Evolutionary conservation across 2,797 vertebrate species (phyloP).

Genomic region (Babyrousa celebensis): DNA sequence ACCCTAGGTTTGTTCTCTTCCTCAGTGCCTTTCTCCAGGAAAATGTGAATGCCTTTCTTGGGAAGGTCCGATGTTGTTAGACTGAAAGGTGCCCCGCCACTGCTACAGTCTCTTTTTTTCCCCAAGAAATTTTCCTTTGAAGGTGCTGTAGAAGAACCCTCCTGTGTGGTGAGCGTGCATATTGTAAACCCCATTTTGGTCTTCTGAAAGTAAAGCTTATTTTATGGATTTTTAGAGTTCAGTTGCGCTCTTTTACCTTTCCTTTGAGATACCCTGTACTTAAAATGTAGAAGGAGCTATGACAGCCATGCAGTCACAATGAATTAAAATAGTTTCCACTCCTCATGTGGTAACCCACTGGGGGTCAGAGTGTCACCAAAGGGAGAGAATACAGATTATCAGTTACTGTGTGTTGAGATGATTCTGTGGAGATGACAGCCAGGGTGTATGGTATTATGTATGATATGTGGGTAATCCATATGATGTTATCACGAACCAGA

Average conservation of each 20-base stretch:
- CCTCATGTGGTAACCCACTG: neutral
- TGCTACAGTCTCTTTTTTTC: neutral
- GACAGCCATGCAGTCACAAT: neutral
- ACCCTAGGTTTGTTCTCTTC: neutral
- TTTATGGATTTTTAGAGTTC: constrained; percentile 7
- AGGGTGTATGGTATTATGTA: neutral
- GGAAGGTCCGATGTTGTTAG: neutral
- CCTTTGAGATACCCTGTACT: neutral
- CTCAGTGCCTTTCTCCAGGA: neutral
- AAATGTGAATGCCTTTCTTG: constrained; percentile 23
- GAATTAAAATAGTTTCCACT: neutral
- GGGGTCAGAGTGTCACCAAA: neutral
- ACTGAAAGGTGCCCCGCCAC: neutral
- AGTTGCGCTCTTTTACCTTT: constrained; percentile 3
- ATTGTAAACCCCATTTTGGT: constrained; percentile 8
- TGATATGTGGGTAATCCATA: neutral
- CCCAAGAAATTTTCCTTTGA: neutral
- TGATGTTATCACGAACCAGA: neutral
- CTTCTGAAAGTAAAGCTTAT: constrained; percentile 18
- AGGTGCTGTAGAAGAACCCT: neutral
- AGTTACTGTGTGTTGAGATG: neutral
- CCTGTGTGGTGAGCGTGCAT: neutral
- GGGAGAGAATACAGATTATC: neutral
- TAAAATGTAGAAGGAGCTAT: constrained; percentile 22
- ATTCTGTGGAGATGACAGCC: neutral